Base-by-base conservation (phyloP, 2,113 vertebrate species). In the Andinoacara biseriatus region DNA sequence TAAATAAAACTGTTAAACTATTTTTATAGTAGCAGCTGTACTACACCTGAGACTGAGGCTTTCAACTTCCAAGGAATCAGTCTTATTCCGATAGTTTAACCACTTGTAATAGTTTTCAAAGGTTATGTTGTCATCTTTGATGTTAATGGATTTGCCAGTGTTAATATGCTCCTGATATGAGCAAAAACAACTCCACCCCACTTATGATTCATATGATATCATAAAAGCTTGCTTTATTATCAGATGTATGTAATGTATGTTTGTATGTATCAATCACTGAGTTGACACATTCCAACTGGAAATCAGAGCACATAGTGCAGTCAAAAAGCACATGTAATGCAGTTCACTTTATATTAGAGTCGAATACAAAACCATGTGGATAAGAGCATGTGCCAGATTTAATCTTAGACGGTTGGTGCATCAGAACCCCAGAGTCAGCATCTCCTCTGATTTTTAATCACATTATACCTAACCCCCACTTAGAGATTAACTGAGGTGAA, bases 81-180 rank as follows among this genome's bases (percentile, higher is more conserved):
- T 94, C 60, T 59, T 10, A 1, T 96, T 97, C 29, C 97, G 88
- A 57, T 78, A 24, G 2, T 2, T 52, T 4, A 97, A 82, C 94
- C 93, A 96, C 1, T 40, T 14, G 0, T 88, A 40, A 7, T 97
- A 98, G 86, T 95, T 94, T 3, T 95, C 91, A 76, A 92, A 77
- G 72, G 95, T 93, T 78, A 97, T 91, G 77, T 95, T 97, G 89
- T 93, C 89, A 85, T 97, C 94, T 0, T 79, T 91, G 56, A 98
- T 72, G 31, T 96, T 95, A 76, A 69, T 69, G 43, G 24, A 52
- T 96, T 95, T 82, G 94, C 95, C 87, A 98, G 82, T 6, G 1
- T 80, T 22, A 96, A 63, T 86, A 97, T 96, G 83, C 98, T 98
- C 61, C 97, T 98, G 62, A 67, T 84, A 89, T 56, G 31, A 58